These are phyloP conservation scores for Falco peregrinus DNA, from an alignment of 2,797 vertebrate species.

Conservation along the genomic window DNA sequence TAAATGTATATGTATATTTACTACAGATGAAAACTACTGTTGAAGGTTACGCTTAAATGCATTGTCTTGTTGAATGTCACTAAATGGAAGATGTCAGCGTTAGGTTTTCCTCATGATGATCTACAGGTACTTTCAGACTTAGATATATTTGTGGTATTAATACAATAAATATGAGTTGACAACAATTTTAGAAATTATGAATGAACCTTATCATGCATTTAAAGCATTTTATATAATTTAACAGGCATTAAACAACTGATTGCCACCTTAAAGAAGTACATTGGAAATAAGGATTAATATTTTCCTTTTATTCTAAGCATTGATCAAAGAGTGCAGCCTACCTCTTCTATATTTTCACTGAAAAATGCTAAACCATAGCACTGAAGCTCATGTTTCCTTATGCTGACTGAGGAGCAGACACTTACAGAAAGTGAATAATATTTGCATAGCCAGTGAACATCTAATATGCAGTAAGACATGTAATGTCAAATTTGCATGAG, in stretches of 20 bases:
- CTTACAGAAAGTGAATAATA: conserved; percentile 43
- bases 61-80: not conserved
- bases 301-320: conserved; percentile 22
- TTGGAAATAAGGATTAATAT: not conserved
- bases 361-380: not conserved
- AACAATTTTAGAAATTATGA: not conserved
- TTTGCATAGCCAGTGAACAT: conserved; percentile 56
- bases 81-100: not conserved
- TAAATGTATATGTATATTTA: not conserved
- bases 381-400: not conserved
- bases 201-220: not conserved
- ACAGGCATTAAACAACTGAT: not conserved
- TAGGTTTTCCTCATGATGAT: not conserved
- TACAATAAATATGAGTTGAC: not conserved
- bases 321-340: not conserved
- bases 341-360: not conserved
- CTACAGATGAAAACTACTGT: not conserved
- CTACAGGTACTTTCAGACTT: not conserved
- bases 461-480: conserved; percentile 41
- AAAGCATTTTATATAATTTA: not conserved
- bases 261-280: not conserved
- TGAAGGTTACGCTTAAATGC: not conserved
- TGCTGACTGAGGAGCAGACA: conserved; percentile 23
- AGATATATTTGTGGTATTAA: not conserved
- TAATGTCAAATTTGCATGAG: conserved; percentile 67